Evolutionary conservation across 2,113 vertebrate genomes (phyloP).

Genomic region (Daphoenositta chrysoptera): DNA sequence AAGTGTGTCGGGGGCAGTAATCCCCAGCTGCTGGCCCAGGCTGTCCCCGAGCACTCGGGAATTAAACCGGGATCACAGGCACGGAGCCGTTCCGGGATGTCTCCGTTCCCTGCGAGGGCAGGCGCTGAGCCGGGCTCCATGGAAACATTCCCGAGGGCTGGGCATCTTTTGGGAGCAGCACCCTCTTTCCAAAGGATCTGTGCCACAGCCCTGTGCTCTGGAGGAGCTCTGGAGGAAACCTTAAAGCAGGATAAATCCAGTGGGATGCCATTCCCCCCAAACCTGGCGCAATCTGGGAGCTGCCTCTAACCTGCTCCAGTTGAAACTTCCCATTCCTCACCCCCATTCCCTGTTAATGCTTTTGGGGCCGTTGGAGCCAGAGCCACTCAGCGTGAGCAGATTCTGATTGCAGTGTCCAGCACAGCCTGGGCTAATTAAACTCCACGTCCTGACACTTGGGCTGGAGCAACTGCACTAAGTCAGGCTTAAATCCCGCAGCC

Average conservation of each 20-base stretch:
- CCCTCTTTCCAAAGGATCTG: fast-evolving
- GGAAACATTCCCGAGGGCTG: background rate
- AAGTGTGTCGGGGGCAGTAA: background rate
- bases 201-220: fast-evolving
- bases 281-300: background rate
- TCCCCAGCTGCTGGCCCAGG: background rate
- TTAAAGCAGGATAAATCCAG: background rate
- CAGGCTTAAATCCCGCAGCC: background rate
- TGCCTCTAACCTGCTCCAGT: background rate
- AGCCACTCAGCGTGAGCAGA: background rate
- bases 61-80: background rate
- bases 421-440: background rate
- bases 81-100: background rate
- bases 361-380: background rate
- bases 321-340: background rate
- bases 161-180: background rate
- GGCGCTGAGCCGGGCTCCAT: background rate
- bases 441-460: background rate
- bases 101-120: fast-evolving
- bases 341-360: background rate
- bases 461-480: background rate
- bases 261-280: background rate
- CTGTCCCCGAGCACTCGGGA: background rate
- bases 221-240: background rate
- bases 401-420: background rate